Percentiles rank a stretch among this genome's conserved stretches.
Evolutionary conservation across 2,888 invertebrate species (phyloP).

Genomic region (Ennomos erosarius): DNA sequence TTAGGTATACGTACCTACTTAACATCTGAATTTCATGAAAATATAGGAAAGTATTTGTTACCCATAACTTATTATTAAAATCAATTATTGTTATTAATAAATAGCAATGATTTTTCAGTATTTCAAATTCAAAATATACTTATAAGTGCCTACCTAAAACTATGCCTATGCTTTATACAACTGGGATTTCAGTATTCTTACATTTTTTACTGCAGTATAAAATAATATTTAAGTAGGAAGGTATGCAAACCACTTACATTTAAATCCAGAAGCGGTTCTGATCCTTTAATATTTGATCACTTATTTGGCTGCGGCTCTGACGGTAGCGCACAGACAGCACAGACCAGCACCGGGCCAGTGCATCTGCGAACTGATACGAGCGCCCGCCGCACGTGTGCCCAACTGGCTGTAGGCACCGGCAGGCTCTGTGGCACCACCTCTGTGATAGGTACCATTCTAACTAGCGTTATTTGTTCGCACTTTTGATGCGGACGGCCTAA

Average conservation of each 20-base stretch:
- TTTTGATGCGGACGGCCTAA: constrained; percentile 20
- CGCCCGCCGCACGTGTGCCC: constrained; percentile 29
- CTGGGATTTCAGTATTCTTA: no score
- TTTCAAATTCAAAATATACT: no score
- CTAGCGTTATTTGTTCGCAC: constrained; percentile 36
- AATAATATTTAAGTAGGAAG: neutral
- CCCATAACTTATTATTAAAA: no score
- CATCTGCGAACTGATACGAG: constrained; percentile 32
- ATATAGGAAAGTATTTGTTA: no score
- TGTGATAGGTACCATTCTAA: constrained; percentile 24
- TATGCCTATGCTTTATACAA: no score
- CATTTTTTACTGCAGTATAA: no score
- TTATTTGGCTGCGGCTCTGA: neutral
- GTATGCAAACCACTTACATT: constrained; percentile 10
- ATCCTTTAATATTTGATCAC: constrained; percentile 5
- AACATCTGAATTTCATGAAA: no score
- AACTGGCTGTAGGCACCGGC: constrained; percentile 23
- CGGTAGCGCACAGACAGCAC: constrained; percentile 5
- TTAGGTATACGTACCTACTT: no score
- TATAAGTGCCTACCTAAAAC: no score
- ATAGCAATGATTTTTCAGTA: no score
- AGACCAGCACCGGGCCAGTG: constrained; percentile 21
- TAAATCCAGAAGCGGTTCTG: constrained; percentile 3
- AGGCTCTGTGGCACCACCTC: constrained; percentile 13
- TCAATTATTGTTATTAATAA: no score